Percentiles rank a stretch among this genome's conserved stretches.
These are phyloP conservation scores for Syngnathus acus DNA, from an alignment of 2,797 vertebrate species.

Conservation along the genomic window DNA sequence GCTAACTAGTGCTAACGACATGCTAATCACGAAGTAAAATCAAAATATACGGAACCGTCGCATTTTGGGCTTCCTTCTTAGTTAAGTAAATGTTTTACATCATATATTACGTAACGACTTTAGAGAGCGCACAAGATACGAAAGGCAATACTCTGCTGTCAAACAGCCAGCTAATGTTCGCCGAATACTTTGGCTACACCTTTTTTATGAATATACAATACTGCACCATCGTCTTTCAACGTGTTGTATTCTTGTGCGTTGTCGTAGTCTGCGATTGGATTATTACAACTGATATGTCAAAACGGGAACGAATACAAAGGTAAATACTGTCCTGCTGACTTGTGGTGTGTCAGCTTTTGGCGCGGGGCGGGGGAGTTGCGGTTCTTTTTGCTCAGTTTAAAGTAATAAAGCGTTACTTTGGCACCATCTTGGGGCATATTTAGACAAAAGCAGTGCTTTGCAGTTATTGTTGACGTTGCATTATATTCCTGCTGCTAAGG, in stretches of 20 bases:
- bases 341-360: no score
- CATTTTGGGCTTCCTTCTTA: not conserved
- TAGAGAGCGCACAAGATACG: not conserved
- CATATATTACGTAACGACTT: not conserved
- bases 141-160: not conserved
- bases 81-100: not conserved
- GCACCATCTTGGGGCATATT: not conserved
- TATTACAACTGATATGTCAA: not conserved
- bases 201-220: not conserved
- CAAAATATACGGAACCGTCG: not conserved
- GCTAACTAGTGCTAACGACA: conserved; percentile 4
- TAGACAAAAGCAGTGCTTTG: not conserved
- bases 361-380: no score
- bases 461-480: no score
- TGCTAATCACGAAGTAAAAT: not conserved
- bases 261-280: not conserved
- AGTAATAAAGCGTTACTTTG: not conserved
- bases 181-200: not conserved
- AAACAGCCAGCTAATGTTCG: not conserved
- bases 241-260: not conserved
- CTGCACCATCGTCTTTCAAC: not conserved
- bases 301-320: no score
- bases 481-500: no score
- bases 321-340: no score
- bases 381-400: not conserved